A percentile compares a stretch with the other conserved stretches of the same genome.
These are phyloP conservation scores for Prunella himalayana DNA, from an alignment of 2,113 vertebrate genomes.

Conservation along the genomic window DNA sequence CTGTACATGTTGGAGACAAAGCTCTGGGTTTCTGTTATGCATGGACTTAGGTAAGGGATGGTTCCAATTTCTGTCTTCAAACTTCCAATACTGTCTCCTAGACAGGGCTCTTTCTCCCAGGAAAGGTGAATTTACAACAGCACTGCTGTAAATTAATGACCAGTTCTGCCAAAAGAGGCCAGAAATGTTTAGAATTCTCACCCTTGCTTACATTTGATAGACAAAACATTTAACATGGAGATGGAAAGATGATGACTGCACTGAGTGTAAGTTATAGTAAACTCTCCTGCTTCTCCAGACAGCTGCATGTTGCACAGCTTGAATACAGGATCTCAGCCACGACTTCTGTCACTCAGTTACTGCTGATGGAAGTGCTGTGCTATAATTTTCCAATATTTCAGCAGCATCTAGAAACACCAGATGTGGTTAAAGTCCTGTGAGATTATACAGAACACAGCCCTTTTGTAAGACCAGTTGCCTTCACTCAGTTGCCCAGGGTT, in stretches of 20 bases:
- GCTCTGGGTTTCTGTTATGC: not conserved
- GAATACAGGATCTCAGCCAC: not conserved
- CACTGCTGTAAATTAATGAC: not conserved
- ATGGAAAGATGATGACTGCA: not conserved
- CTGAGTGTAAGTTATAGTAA: not conserved
- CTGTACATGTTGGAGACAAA: not conserved
- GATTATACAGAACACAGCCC: not conserved
- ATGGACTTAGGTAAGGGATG: not conserved
- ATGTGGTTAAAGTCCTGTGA: not conserved
- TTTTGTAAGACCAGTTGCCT: not conserved
- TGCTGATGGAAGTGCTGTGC: not conserved
- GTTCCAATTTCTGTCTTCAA: not conserved
- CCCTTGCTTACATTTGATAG: not conserved
- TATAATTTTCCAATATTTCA: not conserved
- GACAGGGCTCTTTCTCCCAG: not conserved
- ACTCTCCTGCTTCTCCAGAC: not conserved
- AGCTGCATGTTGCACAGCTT: not conserved
- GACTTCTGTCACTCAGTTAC: not conserved
- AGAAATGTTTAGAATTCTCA: not conserved
- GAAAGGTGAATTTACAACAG: not conserved
- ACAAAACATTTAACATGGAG: not conserved
- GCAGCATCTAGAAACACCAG: slow-evolving; percentile 30
- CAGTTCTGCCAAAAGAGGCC: not conserved
- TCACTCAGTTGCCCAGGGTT: not conserved
- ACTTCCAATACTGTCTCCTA: not conserved